phyloP scores from a whole-genome alignment of 2,888 invertebrate genomes.

The Synergus gifuensis region DNA sequence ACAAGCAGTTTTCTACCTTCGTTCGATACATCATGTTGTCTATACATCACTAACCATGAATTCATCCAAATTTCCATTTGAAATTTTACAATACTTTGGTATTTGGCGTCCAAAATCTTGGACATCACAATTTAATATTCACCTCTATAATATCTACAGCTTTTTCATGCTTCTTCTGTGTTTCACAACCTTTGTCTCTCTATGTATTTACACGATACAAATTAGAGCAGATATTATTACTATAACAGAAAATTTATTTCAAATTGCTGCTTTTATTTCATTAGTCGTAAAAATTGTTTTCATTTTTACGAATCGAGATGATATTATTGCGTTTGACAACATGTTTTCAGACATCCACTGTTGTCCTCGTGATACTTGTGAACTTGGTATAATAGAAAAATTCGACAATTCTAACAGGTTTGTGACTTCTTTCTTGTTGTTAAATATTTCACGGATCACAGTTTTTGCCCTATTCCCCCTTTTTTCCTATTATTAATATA shows the following conservation, averaged over 20 bases:
- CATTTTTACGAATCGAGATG: neutral
- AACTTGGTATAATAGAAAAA: neutral
- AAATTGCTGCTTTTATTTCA: neutral
- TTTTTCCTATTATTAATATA: too few species aligned
- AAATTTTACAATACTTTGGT: conserved; percentile 8
- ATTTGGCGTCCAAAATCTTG: conserved; percentile 17
- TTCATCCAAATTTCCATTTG: neutral
- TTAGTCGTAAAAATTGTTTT: neutral
- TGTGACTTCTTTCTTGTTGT: neutral
- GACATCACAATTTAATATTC: neutral
- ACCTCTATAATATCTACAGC: neutral
- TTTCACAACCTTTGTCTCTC: neutral
- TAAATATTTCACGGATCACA: too few species aligned
- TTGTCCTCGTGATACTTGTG: neutral
- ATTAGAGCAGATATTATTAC: neutral
- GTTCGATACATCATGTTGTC: too few species aligned
- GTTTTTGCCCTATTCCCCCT: too few species aligned
- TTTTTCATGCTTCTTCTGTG: neutral
- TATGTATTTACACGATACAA: neutral
- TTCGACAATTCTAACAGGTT: conserved; percentile 8
- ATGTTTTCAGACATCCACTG: neutral
- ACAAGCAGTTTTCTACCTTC: too few species aligned
- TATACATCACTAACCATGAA: neutral
- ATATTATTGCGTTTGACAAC: conserved; percentile 11
- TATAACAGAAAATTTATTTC: neutral